Evolutionary conservation across 2,797 vertebrate genomes (phyloP).

Genomic region (Phrynocephalus forsythii): DNA sequence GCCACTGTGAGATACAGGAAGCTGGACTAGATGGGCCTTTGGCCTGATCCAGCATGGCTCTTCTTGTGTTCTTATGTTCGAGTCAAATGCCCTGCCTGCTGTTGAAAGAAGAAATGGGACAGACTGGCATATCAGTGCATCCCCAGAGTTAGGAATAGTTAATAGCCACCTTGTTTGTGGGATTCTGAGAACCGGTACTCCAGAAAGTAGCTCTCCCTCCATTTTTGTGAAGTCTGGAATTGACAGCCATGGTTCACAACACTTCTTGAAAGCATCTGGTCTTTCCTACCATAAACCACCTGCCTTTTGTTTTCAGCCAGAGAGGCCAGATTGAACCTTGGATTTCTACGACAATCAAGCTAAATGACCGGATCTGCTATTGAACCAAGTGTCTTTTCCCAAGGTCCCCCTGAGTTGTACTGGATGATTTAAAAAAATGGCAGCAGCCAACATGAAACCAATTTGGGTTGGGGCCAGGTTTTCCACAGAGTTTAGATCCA

Average conservation of each 20-base stretch:
- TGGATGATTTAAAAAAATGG: not conserved
- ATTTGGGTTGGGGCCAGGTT: not conserved
- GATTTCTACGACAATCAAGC: not conserved
- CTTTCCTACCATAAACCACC: not conserved
- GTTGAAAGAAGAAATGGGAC: not conserved
- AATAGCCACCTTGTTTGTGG: too few species aligned
- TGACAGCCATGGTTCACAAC: not conserved
- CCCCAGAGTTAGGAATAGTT: too few species aligned
- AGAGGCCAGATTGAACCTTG: not conserved
- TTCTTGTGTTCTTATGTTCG: not conserved
- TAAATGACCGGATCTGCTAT: not conserved
- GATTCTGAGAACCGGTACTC: too few species aligned
- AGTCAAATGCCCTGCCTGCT: not conserved
- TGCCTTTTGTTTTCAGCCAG: not conserved
- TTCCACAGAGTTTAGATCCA: not conserved
- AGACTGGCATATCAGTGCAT: too few species aligned
- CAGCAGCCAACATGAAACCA: not conserved
- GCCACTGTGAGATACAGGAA: too few species aligned
- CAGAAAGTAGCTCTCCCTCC: not conserved
- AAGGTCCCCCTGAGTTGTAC: not conserved
- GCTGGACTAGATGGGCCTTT: too few species aligned
- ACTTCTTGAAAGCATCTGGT: not conserved
- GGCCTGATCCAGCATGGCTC: too few species aligned
- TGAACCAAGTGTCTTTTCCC: not conserved
- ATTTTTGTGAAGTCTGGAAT: not conserved